These are phyloP conservation scores for Merops nubicus DNA, from an alignment of 2,113 vertebrate species.

Conservation along the genomic window DNA sequence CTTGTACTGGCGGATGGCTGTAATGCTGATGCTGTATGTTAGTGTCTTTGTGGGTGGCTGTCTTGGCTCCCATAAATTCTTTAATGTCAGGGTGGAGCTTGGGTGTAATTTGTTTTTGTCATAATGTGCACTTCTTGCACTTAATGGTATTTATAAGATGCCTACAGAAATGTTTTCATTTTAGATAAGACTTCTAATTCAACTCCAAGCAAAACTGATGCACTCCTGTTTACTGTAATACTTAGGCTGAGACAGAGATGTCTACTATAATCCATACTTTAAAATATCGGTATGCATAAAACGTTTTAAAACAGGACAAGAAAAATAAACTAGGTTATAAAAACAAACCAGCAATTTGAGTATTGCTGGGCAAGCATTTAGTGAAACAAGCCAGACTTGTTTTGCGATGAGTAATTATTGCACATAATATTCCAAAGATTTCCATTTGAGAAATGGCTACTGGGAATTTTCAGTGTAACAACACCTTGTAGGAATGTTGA, in stretches of 20 bases:
- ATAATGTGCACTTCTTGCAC: slow-evolving; percentile 61
- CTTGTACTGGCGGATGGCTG: background rate
- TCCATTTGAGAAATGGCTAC: slow-evolving; percentile 61
- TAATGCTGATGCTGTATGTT: slow-evolving; percentile 30
- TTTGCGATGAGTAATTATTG: slow-evolving; percentile 56
- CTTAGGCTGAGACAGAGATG: background rate
- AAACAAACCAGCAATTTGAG: slow-evolving; percentile 59
- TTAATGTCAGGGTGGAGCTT: slow-evolving; percentile 66
- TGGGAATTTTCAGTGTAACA: background rate
- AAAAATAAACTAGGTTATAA: slow-evolving; percentile 60
- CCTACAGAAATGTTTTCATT: slow-evolving; percentile 61
- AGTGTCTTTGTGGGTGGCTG: slow-evolving; percentile 54
- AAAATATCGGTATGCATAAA: background rate
- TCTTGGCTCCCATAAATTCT: slow-evolving; percentile 58
- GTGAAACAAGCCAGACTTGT: slow-evolving; percentile 65
- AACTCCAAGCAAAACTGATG: slow-evolving; percentile 10
- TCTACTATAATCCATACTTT: background rate
- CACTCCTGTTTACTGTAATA: background rate
- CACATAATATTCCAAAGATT: slow-evolving; percentile 54
- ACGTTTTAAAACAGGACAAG: slow-evolving; percentile 1
- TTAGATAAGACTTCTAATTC: slow-evolving; percentile 49
- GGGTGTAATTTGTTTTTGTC: slow-evolving; percentile 67
- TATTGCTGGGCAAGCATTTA: slow-evolving; percentile 64
- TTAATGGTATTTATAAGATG: slow-evolving; percentile 62
- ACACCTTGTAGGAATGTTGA: slow-evolving; percentile 12